Evolutionary conservation across 23 tunicate genomes (phyloP), one percentile per base, ranked within the genome.

Genomic region (Corella eumyota): DNA sequence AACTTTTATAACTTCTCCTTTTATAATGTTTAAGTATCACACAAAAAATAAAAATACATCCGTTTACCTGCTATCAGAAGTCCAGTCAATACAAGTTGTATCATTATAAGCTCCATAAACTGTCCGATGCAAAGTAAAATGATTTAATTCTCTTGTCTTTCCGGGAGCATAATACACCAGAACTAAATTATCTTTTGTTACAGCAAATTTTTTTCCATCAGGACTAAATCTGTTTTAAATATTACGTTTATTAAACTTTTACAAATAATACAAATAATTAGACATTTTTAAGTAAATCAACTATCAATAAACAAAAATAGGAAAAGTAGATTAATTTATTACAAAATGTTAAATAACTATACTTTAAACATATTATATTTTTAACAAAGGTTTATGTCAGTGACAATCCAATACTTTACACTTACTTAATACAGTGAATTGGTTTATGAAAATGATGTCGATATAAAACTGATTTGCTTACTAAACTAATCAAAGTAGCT

Each of bases 151-250:
- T 50, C 70, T 49, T 30, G 79, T 59, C 49, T 66, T 77, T 17
- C 85, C 85, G 40, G 95, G 95, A 0, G 85, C 75, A 61, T 85
- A 60, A 51, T 77, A 76, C 46, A 77, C 65, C 0, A 71, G 54
- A 11, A 71, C 62, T 5, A 66, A 29, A 45, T 71, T 73, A 30
- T 71, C 95, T 61, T 54, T 77, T 27, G 78, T 56, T 3, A 85
- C 71, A 35, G 85, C 85, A 69, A 85, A 85, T 35, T 71, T 70
- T 32, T 63, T 71, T 4, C 95, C 95, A 77, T 77, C 87, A 2
- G 85, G 85, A 58, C 84, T 77, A 31, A 58, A 85, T 32, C 85
- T 77, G 65, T n/a, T n/a, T n/a, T n/a, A n/a, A n/a, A n/a, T n/a
- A n/a, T n/a, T n/a, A n/a, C n/a, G n/a, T n/a, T n/a, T n/a, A n/a